Evolutionary conservation across 2,113 vertebrate genomes (phyloP).

Genomic region (Chionomys nivalis): DNA sequence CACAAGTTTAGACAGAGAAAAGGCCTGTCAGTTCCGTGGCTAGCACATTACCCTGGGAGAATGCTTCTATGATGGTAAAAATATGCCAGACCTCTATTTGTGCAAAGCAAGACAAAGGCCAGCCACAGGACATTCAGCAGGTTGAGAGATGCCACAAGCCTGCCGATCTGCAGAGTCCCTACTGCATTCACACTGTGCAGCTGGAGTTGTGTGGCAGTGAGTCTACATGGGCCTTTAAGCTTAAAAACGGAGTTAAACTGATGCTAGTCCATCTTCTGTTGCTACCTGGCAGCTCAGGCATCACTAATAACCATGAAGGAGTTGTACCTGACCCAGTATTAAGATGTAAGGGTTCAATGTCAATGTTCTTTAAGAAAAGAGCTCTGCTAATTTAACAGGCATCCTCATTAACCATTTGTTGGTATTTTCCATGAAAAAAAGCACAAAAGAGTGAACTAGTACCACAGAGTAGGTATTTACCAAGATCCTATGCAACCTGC

Average conservation of each 20-base stretch:
- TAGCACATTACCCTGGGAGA: background rate
- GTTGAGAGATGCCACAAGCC: background rate
- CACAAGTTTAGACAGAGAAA: background rate
- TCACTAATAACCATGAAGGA: background rate
- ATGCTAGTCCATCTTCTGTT: background rate
- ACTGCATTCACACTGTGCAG: background rate
- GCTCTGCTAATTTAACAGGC: background rate
- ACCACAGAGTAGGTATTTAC: background rate
- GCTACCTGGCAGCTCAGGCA: background rate
- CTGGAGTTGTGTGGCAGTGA: background rate
- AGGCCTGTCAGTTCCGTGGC: background rate
- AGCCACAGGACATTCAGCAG: background rate
- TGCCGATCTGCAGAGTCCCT: background rate
- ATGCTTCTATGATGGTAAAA: background rate
- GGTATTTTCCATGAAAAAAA: background rate
- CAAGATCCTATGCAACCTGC: background rate
- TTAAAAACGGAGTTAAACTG: background rate
- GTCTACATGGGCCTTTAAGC: background rate
- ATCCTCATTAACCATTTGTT: background rate
- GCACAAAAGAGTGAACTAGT: background rate
- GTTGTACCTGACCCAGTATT: rapidly evolving
- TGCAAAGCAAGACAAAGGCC: background rate
- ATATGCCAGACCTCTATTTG: background rate
- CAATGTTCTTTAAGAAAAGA: background rate
- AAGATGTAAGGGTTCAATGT: background rate